These are phyloP conservation scores for Entomyzon cyanotis DNA, from an alignment of 2,113 vertebrate species.

Conservation along the genomic window DNA sequence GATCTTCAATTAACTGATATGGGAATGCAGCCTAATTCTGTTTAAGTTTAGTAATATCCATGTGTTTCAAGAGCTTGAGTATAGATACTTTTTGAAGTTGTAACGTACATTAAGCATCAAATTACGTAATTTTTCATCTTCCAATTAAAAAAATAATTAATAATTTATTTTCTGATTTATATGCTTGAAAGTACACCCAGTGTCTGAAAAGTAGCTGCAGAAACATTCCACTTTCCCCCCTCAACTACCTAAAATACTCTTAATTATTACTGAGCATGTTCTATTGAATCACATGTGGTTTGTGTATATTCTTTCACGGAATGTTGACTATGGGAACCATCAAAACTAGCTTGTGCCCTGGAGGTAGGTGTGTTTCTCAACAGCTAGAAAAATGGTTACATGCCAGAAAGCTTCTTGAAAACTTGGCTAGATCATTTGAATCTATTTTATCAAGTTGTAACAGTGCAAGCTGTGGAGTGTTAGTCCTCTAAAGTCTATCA, in stretches of 20 bases:
- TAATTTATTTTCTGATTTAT: background rate
- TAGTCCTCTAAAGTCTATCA: background rate
- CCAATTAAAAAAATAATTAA: background rate
- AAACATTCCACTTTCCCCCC: background rate
- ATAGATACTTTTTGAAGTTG: background rate
- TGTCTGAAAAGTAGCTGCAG: background rate
- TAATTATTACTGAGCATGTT: background rate
- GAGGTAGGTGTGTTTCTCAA: constrained; percentile 16
- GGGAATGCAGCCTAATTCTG: background rate
- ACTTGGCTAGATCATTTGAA: constrained; percentile 16
- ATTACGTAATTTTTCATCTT: background rate
- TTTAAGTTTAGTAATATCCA: background rate
- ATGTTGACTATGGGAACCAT: background rate
- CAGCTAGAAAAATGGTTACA: background rate
- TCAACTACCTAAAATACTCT: background rate
- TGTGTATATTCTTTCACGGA: background rate
- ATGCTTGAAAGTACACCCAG: background rate
- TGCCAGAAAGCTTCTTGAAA: background rate
- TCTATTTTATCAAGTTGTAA: constrained; percentile 3
- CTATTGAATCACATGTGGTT: background rate
- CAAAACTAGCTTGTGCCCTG: background rate
- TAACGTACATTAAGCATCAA: background rate
- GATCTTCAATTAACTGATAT: background rate
- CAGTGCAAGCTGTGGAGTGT: background rate
- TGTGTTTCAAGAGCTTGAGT: background rate